Base-by-base conservation (phyloP, 2,888 invertebrate species). In the Aromia moschata region DNA sequence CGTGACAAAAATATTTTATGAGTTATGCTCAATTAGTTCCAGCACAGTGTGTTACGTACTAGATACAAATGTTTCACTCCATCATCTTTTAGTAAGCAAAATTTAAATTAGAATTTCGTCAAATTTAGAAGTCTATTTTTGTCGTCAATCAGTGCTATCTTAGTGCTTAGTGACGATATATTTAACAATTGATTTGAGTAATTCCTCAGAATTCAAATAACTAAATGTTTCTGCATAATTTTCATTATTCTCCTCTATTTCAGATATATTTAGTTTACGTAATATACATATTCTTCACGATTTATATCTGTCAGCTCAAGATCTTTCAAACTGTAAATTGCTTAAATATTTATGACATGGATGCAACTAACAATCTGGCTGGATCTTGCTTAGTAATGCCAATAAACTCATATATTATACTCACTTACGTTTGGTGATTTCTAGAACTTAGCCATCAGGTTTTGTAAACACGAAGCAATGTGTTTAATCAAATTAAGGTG, bases 11-110 rank as follows among this genome's bases (percentile, higher is more conserved):
- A 25, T n/a, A n/a, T 5, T 25, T 5, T 25, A 25, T 46, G n/a
- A 30, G 14, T 31, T 46, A 46, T 46, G 16, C n/a, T 30, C 40
- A 40, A 40, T 40, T 46, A 30, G 31, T 46, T 31, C 31, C 45
- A 25, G 16, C 16, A 46, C 31, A 46, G 15, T 15, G 16, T 46
- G n/a, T 40, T 40, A 40, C 17, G 17, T 40, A 11, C 25, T 30
- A 30, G 45, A 17, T 5, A 46, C 45, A 46, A 46, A 46, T 46
- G 45, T 33, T 31, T 31, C 16, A 31, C 31, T 46, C 16, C 16
- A 46, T 46, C 31, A 46, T 16, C 16, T 45, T 45, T n/a, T 4
- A 9, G 1, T 7, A 1, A 30, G 14, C n/a, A 16, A 46, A 46
- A 30, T 46, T 15, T n/a, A 15, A 10, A 25, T 37, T n/a, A n/a